phyloP scores from a whole-genome alignment of 1,140 invertebrate genomes.

The Venustaconcha ellipsiformis region DNA sequence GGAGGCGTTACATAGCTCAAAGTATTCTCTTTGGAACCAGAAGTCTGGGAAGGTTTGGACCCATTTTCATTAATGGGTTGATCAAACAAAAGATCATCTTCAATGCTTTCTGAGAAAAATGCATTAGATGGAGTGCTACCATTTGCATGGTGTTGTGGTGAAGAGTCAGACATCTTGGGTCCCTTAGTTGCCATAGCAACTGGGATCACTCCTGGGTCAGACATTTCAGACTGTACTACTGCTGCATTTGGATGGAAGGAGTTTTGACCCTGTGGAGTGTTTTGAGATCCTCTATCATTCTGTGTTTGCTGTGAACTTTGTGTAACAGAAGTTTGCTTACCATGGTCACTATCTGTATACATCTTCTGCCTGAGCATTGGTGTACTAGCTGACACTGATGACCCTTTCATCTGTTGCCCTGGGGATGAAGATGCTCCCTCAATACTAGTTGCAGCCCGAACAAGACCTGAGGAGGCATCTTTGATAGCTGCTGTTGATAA shows the following conservation, averaged over 20 bases:
- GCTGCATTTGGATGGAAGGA: neutral
- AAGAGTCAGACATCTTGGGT: constrained; percentile 17
- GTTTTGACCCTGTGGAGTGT: constrained; percentile 2
- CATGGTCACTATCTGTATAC: constrained; percentile 29
- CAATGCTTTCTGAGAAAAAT: constrained; percentile 46
- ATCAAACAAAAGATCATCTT: constrained; percentile 57
- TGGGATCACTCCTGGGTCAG: constrained; percentile 1
- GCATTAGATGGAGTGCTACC: neutral
- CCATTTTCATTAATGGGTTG: constrained; percentile 20
- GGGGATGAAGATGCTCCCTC: neutral
- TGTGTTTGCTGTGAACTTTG: neutral
- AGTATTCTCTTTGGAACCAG: constrained; percentile 23
- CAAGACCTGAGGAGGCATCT: neutral
- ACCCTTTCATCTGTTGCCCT: constrained; percentile 7
- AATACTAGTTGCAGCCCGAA: constrained; percentile 3
- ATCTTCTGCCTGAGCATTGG: constrained; percentile 39
- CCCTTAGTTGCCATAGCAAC: neutral
- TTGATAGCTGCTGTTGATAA: constrained; percentile 9
- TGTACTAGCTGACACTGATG: constrained; percentile 30
- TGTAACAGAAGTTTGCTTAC: no score
- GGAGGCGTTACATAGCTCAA: no score
- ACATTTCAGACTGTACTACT: neutral
- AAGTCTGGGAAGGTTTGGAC: constrained; percentile 5
- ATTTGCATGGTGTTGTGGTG: constrained; percentile 9
- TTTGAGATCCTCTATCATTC: neutral